Conservation (phyloP, 1,140 invertebrate species). For the Trinorchestia longiramus region DNA sequence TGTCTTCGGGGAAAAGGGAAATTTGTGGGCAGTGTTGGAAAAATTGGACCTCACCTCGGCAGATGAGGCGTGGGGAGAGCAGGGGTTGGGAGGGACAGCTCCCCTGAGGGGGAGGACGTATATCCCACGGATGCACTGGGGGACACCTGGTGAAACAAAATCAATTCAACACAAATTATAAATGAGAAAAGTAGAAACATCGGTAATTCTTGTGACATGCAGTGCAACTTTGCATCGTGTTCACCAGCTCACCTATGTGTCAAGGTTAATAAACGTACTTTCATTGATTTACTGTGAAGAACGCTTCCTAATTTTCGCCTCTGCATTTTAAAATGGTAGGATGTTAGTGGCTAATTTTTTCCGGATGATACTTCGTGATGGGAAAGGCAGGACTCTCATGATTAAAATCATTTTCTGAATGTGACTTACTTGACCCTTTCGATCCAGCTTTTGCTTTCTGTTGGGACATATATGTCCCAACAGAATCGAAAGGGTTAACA, state of each 20-base stretch:
- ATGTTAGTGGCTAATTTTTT: not conserved
- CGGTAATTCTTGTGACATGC: not conserved
- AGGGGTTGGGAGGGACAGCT: slow-evolving; percentile 21
- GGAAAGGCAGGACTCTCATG: not conserved
- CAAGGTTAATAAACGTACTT: not conserved
- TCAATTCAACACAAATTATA: not conserved
- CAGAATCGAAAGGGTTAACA: too few relatives aligned
- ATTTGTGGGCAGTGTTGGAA: not conserved
- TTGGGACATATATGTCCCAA: too few relatives aligned
- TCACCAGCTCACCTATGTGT: not conserved
- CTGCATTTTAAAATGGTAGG: too few relatives aligned
- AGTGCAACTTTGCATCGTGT: not conserved
- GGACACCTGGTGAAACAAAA: not conserved
- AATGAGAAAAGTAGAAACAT: not conserved
- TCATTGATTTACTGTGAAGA: not conserved
- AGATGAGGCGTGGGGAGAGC: slow-evolving; percentile 16
- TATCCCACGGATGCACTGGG: slow-evolving; percentile 38
- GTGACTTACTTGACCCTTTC: too few relatives aligned
- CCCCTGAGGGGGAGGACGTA: not conserved
- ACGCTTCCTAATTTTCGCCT: not conserved
- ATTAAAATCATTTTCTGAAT: not conserved
- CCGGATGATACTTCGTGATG: not conserved
- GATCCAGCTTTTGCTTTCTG: too few relatives aligned
- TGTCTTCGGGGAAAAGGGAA: not conserved
- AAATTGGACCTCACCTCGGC: not conserved